Evolutionary conservation across 2,797 vertebrate species (phyloP).

Genomic region (Acipenser oxyrinchus): DNA sequence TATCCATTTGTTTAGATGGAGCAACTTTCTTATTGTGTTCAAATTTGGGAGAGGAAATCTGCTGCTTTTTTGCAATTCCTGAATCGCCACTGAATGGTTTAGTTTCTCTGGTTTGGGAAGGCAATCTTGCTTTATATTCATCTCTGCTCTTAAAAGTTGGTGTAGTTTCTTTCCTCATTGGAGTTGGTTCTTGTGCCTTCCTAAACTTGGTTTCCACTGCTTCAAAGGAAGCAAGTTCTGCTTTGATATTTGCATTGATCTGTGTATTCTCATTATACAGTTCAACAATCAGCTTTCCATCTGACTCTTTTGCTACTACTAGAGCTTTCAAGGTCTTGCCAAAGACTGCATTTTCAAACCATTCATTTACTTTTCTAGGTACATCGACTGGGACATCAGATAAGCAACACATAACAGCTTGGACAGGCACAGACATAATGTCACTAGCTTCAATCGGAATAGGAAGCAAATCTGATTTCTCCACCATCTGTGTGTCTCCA

Average conservation of each 20-base stretch:
- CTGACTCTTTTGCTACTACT: conserved; percentile 73
- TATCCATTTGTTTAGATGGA: conserved; percentile 6
- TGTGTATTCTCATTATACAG: conserved; percentile 68
- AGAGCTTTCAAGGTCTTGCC: conserved; percentile 62
- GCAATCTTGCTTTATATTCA: conserved; percentile 14
- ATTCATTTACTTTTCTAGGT: conserved; percentile 52
- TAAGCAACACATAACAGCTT: conserved; percentile 77
- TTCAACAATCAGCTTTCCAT: conserved; percentile 76
- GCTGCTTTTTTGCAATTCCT: conserved; percentile 3
- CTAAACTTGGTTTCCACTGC: conserved; percentile 11
- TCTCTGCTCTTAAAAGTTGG: conserved; percentile 9
- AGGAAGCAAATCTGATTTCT: conserved; percentile 61
- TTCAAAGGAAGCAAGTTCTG: conserved; percentile 22
- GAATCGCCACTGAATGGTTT: not conserved
- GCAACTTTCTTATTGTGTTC: too few relatives aligned
- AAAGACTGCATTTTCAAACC: conserved; percentile 69
- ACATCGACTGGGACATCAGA: conserved; percentile 61
- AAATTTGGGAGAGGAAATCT: not conserved
- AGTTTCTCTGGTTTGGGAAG: conserved; percentile 6
- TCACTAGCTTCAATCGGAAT: conserved; percentile 70
- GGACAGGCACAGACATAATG: conserved; percentile 78
- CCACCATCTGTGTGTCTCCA: conserved; percentile 69
- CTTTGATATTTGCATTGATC: conserved; percentile 72
- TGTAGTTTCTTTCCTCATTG: not conserved
- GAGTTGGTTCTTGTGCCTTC: conserved; percentile 8